These are phyloP conservation scores for Frankliniella fusca DNA, from an alignment of 2,888 invertebrate genomes.

Conservation along the genomic window DNA sequence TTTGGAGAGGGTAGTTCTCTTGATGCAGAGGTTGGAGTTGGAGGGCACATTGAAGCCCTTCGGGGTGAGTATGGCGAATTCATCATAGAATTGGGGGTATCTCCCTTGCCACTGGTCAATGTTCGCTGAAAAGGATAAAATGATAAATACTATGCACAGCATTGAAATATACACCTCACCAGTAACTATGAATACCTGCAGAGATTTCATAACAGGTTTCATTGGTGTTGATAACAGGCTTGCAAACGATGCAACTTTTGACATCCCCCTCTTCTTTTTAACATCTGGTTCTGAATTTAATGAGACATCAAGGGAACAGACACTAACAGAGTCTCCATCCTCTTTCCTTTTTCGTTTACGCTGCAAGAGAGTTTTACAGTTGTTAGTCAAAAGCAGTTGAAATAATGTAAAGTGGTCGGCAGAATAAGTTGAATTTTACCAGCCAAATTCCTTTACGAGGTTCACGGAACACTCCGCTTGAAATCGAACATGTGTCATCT, in stretches of 20 bases:
- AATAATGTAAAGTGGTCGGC: neutral
- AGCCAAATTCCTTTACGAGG: constrained; percentile 46
- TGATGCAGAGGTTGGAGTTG: neutral
- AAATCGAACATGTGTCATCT: neutral
- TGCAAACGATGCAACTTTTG: constrained; percentile 46
- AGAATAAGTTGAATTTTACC: constrained; percentile 39
- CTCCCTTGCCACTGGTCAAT: constrained; percentile 2
- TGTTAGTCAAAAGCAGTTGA: neutral
- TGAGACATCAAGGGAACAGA: constrained; percentile 46
- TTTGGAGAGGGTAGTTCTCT: neutral
- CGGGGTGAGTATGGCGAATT: neutral
- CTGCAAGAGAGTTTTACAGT: neutral
- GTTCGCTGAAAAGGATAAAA: neutral
- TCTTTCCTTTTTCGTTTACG: constrained; percentile 34
- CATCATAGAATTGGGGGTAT: neutral
- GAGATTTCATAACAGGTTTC: constrained; percentile 36
- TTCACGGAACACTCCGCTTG: constrained; percentile 41
- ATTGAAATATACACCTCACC: constrained; percentile 39
- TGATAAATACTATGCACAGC: constrained; percentile 35
- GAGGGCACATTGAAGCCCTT: constrained; percentile 5
- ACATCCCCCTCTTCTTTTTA: constrained; percentile 42
- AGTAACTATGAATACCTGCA: constrained; percentile 41
- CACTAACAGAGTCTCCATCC: constrained; percentile 46
- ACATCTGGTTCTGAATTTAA: constrained; percentile 43
- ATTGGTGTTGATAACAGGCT: constrained; percentile 44